These are phyloP conservation scores for Panthera tigris DNA, from an alignment of 2,113 vertebrate species.

Conservation along the genomic window DNA sequence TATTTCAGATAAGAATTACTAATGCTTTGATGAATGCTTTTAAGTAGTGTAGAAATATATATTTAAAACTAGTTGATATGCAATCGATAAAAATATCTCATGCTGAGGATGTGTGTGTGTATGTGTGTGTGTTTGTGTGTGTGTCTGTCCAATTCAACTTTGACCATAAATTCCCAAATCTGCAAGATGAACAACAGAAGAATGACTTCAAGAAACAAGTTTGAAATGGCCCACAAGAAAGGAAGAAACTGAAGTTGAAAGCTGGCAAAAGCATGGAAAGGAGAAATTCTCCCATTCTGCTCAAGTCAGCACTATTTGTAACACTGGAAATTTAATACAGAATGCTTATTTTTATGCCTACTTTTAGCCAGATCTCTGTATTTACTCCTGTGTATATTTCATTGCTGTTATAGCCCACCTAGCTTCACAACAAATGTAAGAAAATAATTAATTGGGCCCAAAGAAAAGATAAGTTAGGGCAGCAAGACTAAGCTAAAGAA, in stretches of 20 bases:
- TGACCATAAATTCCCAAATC: not conserved
- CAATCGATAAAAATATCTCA: not conserved
- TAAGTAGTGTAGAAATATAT: not conserved
- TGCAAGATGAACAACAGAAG: not conserved
- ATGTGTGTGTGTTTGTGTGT: not conserved
- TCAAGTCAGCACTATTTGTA: not conserved
- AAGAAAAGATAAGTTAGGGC: not conserved
- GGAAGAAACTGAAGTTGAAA: not conserved
- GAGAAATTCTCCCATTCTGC: not conserved
- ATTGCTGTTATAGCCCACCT: not conserved
- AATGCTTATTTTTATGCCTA: not conserved
- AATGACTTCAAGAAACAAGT: not conserved
- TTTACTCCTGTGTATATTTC: slow-evolving; percentile 12
- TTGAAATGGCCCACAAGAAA: not conserved
- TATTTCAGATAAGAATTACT: not conserved
- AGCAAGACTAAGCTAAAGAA: not conserved
- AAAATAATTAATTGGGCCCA: slow-evolving; percentile 35
- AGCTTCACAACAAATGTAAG: not conserved
- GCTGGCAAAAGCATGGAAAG: not conserved
- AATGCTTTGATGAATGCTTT: not conserved
- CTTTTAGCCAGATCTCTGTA: not conserved
- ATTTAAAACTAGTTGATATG: not conserved
- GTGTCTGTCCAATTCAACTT: not conserved
- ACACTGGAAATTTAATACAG: not conserved
- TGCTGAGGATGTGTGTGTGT: not conserved